Evolutionary conservation across 2,113 vertebrate genomes (phyloP), one percentile per base, ranked within the genome.

Genomic region (Paradoxurus hermaphroditus): DNA sequence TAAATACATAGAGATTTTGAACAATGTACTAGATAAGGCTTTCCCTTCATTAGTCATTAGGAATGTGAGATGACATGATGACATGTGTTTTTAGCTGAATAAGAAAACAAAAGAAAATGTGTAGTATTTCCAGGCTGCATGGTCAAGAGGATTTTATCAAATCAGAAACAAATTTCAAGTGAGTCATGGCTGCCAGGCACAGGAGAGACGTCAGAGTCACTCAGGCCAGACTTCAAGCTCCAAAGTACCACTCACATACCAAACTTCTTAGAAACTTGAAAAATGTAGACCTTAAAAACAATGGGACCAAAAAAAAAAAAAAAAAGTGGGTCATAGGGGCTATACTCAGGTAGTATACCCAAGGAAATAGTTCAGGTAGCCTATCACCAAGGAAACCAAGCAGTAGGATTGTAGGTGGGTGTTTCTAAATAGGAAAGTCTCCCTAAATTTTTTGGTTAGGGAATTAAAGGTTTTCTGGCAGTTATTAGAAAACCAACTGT

Each of bases 51-150:
- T 84, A 88, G 68, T 19, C 70, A 53, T 25, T 89, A 36, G 82
- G 73, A 44, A 65, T 1, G 19, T 67, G 56, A 92, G 10, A 86
- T 59, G 94, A 39, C 34, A 8, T 73, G 10, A 86, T 59, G 94
- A 39, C 34, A 8, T 73, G 14, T 70, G 18, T 29, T 96, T 95
- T 86, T 78, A 93, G 44, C n/a, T 59, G 5, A 81, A 95, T 81
- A 79, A 91, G 29, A 81, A 86, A 85, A 87, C 12, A 78, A 68
- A 36, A 90, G 56, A 77, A 91, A 97, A 92, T 27, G 13, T 72
- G 44, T 70, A 51, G 31, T 86, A 49, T 81, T 92, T 95, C 56
- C 70, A 93, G 44, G 19, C 41, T 77, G 25, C 65, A 41, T 78
- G 56, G 27, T 65, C 70, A 77, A 77, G n/a, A 62, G 63, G 25